Evolutionary conservation across 2,797 vertebrate genomes (phyloP).

Genomic region (Austrolebias charrua): DNA sequence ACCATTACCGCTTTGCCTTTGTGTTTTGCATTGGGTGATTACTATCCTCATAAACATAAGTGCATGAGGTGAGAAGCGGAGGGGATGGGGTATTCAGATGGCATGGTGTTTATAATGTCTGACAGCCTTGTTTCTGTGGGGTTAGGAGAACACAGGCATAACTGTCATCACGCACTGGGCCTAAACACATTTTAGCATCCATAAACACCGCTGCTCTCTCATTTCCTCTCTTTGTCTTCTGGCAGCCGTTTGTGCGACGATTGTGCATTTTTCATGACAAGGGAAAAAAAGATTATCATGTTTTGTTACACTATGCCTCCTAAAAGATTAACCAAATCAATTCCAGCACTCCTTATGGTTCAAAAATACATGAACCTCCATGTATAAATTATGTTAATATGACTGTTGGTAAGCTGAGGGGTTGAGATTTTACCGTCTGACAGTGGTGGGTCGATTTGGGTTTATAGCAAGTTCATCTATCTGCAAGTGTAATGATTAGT

Average conservation of each 20-base stretch:
- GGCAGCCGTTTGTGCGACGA: neutral
- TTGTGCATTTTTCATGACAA: constrained; percentile 6
- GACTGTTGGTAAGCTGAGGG: constrained; percentile 10
- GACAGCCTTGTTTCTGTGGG: constrained; percentile 50
- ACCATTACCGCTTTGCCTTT: no score
- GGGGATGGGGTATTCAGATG: constrained; percentile 22
- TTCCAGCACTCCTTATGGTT: neutral
- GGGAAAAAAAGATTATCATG: neutral
- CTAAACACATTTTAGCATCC: constrained; percentile 25
- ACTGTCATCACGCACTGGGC: constrained; percentile 51
- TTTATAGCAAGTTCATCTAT: constrained; percentile 31
- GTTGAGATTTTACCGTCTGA: constrained; percentile 12
- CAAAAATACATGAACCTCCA: constrained; percentile 12
- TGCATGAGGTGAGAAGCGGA: constrained; percentile 7
- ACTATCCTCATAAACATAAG: constrained; percentile 3
- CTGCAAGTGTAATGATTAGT: constrained; percentile 1
- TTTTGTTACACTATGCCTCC: constrained; percentile 8
- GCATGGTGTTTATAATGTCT: constrained; percentile 36
- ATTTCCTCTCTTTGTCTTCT: constrained; percentile 6
- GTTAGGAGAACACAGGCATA: constrained; percentile 48
- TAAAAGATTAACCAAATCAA: constrained; percentile 23
- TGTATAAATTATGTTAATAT: constrained; percentile 13
- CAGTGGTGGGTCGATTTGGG: constrained; percentile 4
- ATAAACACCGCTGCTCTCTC: constrained; percentile 19
- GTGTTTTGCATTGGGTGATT: no score